A percentile compares a stretch with the other conserved stretches of the same genome.
These are phyloP conservation scores for Batillaria attramentaria DNA, from an alignment of 1,140 invertebrate species.

Conservation along the genomic window DNA sequence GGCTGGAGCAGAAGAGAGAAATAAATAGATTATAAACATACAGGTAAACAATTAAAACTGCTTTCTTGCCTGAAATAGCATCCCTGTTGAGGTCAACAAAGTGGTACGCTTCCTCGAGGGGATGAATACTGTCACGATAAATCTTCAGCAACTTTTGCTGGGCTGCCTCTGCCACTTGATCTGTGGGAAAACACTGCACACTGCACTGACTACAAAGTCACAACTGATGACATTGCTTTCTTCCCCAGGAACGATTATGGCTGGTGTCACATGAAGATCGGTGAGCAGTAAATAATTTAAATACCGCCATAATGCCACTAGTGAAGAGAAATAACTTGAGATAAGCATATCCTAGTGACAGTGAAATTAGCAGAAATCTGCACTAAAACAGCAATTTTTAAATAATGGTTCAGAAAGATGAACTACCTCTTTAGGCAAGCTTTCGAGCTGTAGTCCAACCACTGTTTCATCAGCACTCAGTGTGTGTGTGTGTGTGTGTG, in stretches of 20 bases:
- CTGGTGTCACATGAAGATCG: neutral
- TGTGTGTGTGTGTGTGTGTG: conserved; percentile 15
- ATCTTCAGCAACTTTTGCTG: conserved; percentile 89
- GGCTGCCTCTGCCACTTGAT: conserved; percentile 75
- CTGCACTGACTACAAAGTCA: no score
- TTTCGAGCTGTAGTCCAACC: no score
- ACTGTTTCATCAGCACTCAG: neutral
- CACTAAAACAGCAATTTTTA: no score
- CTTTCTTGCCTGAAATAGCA: conserved; percentile 81
- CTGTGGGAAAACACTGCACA: no score
- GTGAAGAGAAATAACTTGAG: neutral
- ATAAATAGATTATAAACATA: no score
- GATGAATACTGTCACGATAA: conserved; percentile 90
- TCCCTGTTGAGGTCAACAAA: conserved; percentile 93
- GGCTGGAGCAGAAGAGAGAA: no score
- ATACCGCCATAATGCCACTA: neutral
- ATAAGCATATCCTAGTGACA: no score
- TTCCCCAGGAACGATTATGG: no score
- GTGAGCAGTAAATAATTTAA: neutral
- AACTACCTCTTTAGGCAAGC: no score
- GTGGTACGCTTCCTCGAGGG: conserved; percentile 90
- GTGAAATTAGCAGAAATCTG: no score
- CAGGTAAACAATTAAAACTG: neutral
- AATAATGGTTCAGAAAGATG: no score
- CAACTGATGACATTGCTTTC: no score